A percentile compares a stretch with the other conserved stretches of the same genome.
Conservation (phyloP, 2,113 vertebrate species). For the Cyprinodon tularosa region DNA sequence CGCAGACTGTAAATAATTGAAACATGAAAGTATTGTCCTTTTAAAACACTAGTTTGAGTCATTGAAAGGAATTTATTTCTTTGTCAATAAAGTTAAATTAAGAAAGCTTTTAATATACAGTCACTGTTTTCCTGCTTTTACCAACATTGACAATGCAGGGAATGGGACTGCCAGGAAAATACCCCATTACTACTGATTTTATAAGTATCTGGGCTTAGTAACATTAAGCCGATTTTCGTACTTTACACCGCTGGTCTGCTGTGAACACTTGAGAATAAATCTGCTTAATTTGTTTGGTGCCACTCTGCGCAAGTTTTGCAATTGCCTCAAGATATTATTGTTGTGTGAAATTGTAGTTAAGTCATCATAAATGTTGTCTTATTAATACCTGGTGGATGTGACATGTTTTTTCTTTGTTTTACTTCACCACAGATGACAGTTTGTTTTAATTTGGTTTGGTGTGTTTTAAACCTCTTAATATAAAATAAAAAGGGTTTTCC, state of each 20-base stretch:
- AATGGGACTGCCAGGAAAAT: constrained; percentile 84
- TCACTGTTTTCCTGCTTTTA: constrained; percentile 46
- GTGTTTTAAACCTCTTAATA: constrained; percentile 63
- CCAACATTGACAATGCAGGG: constrained; percentile 61
- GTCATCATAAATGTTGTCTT: constrained; percentile 69
- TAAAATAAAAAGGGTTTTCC: constrained; percentile 52
- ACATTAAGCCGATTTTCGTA: constrained; percentile 87
- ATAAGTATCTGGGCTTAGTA: constrained; percentile 87
- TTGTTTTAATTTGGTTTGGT: constrained; percentile 29
- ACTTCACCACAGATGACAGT: constrained; percentile 19
- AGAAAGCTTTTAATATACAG: constrained; percentile 33
- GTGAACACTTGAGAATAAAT: constrained; percentile 87
- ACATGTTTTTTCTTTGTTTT: constrained; percentile 65
- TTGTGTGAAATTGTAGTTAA: constrained; percentile 76
- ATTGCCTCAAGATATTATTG: constrained; percentile 71
- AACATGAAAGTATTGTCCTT: background rate
- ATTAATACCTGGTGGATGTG: constrained; percentile 64
- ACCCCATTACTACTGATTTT: constrained; percentile 83
- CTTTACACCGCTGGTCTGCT: constrained; percentile 87
- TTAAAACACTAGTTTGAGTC: constrained; percentile 5
- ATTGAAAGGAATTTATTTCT: background rate
- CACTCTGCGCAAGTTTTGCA: constrained; percentile 82
- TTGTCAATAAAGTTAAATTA: constrained; percentile 1
- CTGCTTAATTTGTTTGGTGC: constrained; percentile 86
- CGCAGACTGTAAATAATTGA: constrained; percentile 27